Base-by-base conservation (phyloP, 2,113 vertebrate species). In the Chinchilla lanigera region DNA sequence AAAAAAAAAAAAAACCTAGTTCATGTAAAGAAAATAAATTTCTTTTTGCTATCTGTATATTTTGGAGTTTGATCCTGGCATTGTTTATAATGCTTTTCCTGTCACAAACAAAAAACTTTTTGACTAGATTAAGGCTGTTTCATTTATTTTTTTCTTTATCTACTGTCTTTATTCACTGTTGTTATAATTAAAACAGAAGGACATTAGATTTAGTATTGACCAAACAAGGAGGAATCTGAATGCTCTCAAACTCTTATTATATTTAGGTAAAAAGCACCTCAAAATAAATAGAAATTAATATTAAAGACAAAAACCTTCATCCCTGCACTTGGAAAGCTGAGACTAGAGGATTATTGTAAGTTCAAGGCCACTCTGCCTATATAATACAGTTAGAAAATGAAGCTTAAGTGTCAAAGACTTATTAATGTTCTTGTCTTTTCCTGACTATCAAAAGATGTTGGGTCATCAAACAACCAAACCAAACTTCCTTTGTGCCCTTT, bases 1-100 rank as follows among this genome's bases (percentile, higher is more conserved):
- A 35, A 86, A 10, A 89, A 94, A 91, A 41, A 89, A 12, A 90
- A 92, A 30, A 35, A 35, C 10, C 38, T 52, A 61, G 54, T n/a
- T 89, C 20, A 90, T 56, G 65, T 38, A 63, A 67, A 93, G n/a
- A 77, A 94, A 90, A 41, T 50, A n/a, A 61, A 50, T 61, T 41
- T 52, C n/a, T 94, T 41, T 20, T 86, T 92, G 1, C 28, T 89
- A 22, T 83, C 0, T 41, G 7, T 80, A 4, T 52, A 56, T 56
- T 88, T 93, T 58, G 35, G 92, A 86, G n/a, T 92, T 82, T 71
- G 60, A 54, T 63, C 17, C 87, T 71, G 54, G n/a, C n/a, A 52
- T 93, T 90, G 20, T 78, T 95, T 63, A 41, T 80, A 71, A 86
- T 44, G 41, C 3, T 95, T 83, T 61, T 61, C 14, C 52, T 87